Evolutionary conservation across 2,888 invertebrate species (phyloP).

Genomic region (Chrysotoxum bicinctum): DNA sequence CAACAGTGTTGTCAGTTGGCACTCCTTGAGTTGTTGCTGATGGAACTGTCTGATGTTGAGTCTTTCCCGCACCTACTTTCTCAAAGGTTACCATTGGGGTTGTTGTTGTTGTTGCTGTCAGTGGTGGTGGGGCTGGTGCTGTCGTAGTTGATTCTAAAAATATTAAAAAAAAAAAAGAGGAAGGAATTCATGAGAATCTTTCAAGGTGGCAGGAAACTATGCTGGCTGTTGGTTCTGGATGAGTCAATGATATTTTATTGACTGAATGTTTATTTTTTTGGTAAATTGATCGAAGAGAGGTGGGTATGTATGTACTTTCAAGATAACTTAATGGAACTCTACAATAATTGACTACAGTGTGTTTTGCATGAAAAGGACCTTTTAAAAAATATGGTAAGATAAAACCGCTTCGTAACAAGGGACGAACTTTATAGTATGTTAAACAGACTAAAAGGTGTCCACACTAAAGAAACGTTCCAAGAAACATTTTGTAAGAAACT

Average conservation of each 20-base stretch:
- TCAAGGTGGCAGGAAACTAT: slow-evolving; percentile 49
- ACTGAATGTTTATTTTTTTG: slow-evolving; percentile 4
- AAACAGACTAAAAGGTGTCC: too few species aligned
- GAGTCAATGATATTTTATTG: slow-evolving; percentile 24
- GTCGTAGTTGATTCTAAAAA: slow-evolving; percentile 64
- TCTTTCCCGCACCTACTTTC: slow-evolving; percentile 79
- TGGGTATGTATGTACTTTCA: neutral
- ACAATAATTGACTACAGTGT: slow-evolving; percentile 2
- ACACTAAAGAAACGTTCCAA: too few species aligned
- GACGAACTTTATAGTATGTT: too few species aligned
- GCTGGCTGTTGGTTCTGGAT: neutral
- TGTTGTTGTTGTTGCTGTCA: slow-evolving; percentile 39
- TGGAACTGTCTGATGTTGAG: slow-evolving; percentile 59
- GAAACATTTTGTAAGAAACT: too few species aligned
- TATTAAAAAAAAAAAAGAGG: slow-evolving; percentile 8
- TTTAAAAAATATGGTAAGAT: too few species aligned
- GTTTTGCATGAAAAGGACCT: neutral
- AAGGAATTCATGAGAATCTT: slow-evolving; percentile 53
- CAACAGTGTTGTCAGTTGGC: slow-evolving; percentile 49
- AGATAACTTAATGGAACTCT: neutral
- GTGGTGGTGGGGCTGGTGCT: slow-evolving; percentile 54
- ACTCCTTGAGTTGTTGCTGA: slow-evolving; percentile 70
- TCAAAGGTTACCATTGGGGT: slow-evolving; percentile 75
- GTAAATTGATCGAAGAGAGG: slow-evolving; percentile 4
- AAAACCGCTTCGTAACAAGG: too few species aligned